Evolutionary conservation across 1,140 invertebrate genomes (phyloP), one percentile per base, ranked within the genome.

Genomic region (Aphelinus atriplicis): DNA sequence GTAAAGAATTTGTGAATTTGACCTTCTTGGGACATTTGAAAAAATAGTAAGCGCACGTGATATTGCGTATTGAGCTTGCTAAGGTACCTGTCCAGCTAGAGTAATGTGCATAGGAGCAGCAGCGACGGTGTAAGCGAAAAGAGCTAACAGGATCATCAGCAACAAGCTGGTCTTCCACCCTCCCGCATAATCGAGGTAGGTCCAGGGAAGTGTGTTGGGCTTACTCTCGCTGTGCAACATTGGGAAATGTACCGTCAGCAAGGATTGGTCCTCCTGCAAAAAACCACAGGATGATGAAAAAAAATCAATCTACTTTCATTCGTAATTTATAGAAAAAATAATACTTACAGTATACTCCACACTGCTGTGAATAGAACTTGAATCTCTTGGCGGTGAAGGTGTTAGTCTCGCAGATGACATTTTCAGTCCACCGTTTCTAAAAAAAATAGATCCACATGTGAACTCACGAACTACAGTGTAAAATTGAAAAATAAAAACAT

Each of bases 141-240:
- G 64, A 0, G 57, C 57, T 3, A 53, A 50, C 3, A 73, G 64
- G 7, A 73, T 26, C 45, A 47, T 51, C 2, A 73, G 9, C 6
- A 73, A 26, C 2, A 45, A 3, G 9, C 55, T 3, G 6, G 67
- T 57, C 2, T 55, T n/a, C 47, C 56, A 67, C 1, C 64, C 64
- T n/a, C 72, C 72, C 1, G 55, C 61, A 9, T 73, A 73, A 6
- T 48, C 56, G 1, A 67, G 50, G 46, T 73, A 73, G 9, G 61
- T 48, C 2, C 46, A 10, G 1, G 47, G 1, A 4, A 56, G 56
- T 43, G 72, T 51, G 9, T 67, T 73, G 10, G 64, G 47, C 48
- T 42, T 66, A 3, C 26, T 42, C 10, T 57, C 63, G 50, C 47
- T 51, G 2, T 47, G 63, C 6, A 66, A 2, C 7, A 57, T 10